Percentiles rank a stretch among this genome's conserved stretches.
phyloP scores from a whole-genome alignment of 2,113 vertebrate genomes.

The Dicentrarchus labrax region DNA sequence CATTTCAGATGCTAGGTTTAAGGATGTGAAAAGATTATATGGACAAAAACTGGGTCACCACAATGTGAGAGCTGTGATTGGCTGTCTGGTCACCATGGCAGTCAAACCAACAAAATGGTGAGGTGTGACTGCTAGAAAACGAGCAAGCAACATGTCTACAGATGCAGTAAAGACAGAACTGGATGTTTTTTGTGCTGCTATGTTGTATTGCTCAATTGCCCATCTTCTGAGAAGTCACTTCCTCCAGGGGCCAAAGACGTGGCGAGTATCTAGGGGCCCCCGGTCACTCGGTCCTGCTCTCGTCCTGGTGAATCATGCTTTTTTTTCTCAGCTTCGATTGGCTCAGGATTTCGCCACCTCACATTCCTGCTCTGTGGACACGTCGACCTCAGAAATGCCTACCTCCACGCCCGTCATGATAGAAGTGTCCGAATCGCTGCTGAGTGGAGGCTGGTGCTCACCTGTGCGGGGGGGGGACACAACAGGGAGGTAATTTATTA shows the following conservation, averaged over 20 bases:
- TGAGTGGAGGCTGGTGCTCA: conserved; percentile 91
- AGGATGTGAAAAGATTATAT: conserved; percentile 9
- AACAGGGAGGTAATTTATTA: not conserved
- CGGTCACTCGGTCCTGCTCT: conserved; percentile 62
- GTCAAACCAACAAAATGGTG: conserved; percentile 20
- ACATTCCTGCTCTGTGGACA: conserved; percentile 90
- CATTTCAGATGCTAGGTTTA: conserved; percentile 20
- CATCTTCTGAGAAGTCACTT: conserved; percentile 82
- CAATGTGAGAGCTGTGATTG: conserved; percentile 28
- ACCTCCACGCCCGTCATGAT: conserved; percentile 90
- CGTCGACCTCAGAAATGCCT: conserved; percentile 89
- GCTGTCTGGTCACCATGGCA: conserved; percentile 30
- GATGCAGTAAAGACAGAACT: conserved; percentile 70
- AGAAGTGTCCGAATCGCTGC: conserved; percentile 94
- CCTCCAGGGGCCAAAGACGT: conserved; percentile 60
- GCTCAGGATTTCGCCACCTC: conserved; percentile 91
- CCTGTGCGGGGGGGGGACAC: conserved; percentile 83
- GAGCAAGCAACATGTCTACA: conserved; percentile 41
- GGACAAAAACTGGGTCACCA: conserved; percentile 32
- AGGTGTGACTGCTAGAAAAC: conserved; percentile 38
- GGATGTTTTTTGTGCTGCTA: conserved; percentile 71
- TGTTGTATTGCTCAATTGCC: conserved; percentile 43
- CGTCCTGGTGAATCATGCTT: conserved; percentile 29
- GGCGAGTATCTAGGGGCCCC: conserved; percentile 26
- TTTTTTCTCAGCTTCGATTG: conserved; percentile 58